Percentiles rank a stretch among this genome's conserved stretches.
phyloP scores from a whole-genome alignment of 2,113 vertebrate genomes.

The Aix galericulata region DNA sequence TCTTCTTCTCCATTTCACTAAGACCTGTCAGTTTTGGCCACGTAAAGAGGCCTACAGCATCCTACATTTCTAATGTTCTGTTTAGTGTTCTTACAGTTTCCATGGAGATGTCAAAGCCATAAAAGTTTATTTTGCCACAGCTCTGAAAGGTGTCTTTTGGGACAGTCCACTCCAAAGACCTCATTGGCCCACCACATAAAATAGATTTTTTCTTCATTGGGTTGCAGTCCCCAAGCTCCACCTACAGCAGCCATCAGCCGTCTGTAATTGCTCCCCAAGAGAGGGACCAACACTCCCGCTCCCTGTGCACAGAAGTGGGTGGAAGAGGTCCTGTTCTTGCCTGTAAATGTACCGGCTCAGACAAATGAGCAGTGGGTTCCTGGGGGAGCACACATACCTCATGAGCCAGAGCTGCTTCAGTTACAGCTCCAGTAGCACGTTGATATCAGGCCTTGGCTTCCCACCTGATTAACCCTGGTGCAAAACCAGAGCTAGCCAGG shows the following conservation, averaged over 20 bases:
- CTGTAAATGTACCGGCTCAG: not conserved
- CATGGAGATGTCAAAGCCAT: not conserved
- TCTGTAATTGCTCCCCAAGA: constrained; percentile 37
- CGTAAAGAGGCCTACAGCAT: not conserved
- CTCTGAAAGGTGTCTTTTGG: not conserved
- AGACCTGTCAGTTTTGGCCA: not conserved
- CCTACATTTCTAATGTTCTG: not conserved
- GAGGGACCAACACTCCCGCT: accelerated
- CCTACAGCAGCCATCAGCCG: not conserved
- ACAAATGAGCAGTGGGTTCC: not conserved
- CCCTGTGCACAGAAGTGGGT: not conserved
- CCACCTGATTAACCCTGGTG: not conserved
- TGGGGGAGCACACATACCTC: not conserved
- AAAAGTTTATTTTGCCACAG: not conserved
- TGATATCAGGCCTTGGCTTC: not conserved
- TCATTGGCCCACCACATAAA: not conserved
- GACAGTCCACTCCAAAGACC: not conserved
- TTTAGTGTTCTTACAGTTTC: not conserved
- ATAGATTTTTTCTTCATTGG: not conserved
- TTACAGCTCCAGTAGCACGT: not conserved
- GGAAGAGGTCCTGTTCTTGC: not conserved
- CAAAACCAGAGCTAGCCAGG: not conserved
- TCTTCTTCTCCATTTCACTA: not conserved
- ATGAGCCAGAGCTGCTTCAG: not conserved
- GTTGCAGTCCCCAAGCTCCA: not conserved